These are phyloP conservation scores for Apolygus lucorum DNA, from an alignment of 1,140 invertebrate species.

Conservation along the genomic window DNA sequence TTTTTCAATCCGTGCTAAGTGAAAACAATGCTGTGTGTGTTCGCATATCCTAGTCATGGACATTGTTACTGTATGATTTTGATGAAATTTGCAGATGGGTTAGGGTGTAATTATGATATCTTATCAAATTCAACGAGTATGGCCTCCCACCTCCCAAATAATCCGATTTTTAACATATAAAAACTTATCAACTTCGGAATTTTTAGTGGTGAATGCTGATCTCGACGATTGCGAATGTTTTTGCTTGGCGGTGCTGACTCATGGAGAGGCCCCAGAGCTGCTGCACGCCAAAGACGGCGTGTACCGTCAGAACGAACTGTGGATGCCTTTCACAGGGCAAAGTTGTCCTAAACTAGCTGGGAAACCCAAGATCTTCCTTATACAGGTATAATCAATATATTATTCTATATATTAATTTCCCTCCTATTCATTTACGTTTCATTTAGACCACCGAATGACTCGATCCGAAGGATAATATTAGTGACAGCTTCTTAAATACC, in stretches of 20 bases:
- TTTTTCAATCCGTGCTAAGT: no score
- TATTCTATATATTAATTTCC: background rate
- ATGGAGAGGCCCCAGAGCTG: conserved; percentile 52
- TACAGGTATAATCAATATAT: conserved; percentile 46
- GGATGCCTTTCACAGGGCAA: conserved; percentile 57
- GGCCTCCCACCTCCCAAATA: conserved; percentile 52
- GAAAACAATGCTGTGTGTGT: no score
- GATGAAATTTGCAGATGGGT: no score
- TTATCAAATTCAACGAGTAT: conserved; percentile 46
- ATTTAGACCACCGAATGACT: conserved; percentile 46
- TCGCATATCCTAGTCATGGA: no score
- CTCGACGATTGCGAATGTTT: conserved; percentile 52
- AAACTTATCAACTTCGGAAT: background rate
- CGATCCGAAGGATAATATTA: conserved; percentile 44
- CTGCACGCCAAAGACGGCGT: conserved; percentile 54
- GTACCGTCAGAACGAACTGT: conserved; percentile 51
- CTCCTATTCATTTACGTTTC: conserved; percentile 36
- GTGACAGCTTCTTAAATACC: conserved; percentile 33
- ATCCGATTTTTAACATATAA: conserved; percentile 37
- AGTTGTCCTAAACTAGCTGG: conserved; percentile 56
- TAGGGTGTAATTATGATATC: background rate
- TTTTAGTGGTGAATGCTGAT: conserved; percentile 38
- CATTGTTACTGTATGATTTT: no score
- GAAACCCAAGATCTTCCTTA: conserved; percentile 66
- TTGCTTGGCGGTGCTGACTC: conserved; percentile 57